Evolutionary conservation across 2,888 invertebrate genomes (phyloP), one percentile per base, ranked within the genome.

Genomic region (Pseudolycoriella hygida): DNA sequence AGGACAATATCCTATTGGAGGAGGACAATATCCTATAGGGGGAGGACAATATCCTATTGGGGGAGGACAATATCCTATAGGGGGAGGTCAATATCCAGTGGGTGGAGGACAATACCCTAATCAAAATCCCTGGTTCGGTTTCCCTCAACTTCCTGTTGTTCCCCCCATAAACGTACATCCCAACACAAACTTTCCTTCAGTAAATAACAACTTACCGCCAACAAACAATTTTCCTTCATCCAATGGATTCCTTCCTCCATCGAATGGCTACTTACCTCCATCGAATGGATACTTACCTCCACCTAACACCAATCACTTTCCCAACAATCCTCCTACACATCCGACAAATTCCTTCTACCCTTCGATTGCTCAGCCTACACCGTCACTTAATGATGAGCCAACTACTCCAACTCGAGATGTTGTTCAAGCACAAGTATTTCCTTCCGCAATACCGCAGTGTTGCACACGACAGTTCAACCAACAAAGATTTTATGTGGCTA

Each of bases 401-500:
- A 34, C 34, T 12, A 14, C 30, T n/a, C 20, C 44, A 18, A 15
- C 17, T 30, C 38, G 12, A 20, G 19, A 20, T 2, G 19, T 20
- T 8, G n/a, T 14, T n/a, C 34, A 40, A 32, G 12, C 49, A 14
- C 40, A 40, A 46, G 46, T 39, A 14, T 19, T 32, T 31, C 38
- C 41, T 53, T 52, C n/a, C 6, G 20, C 30, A 3, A 17, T 30
- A 3, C 43, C 17, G 8, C 25, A 58, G 10, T 71, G 70, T 50
- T 70, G 70, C 50, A 55, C 58, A 12, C 57, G 57, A 31, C 56
- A 52, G 19, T 70, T 68, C 50, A 63, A 58, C 34, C 59, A 66
- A 15, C 64, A 62, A 46, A 60, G 62, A 45, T 72, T 74, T 53
- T 60, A 69, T 31, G 50, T 76, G 2, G 57, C 68, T 1, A 75